Evolutionary conservation across 2,888 invertebrate genomes (phyloP), one percentile per base, ranked within the genome.

Genomic region (Nymphalis polychloros): DNA sequence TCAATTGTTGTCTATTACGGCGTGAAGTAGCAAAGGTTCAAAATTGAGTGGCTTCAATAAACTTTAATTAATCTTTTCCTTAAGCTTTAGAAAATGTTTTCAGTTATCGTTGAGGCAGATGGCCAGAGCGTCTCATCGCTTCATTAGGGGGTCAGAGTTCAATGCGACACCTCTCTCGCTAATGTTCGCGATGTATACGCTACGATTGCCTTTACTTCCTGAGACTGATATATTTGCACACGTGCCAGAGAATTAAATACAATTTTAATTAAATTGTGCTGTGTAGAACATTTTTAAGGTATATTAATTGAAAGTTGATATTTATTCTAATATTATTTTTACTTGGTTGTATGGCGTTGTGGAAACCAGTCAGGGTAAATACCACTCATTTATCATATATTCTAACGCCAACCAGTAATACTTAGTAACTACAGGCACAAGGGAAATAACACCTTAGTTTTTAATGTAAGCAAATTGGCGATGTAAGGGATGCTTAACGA

Each of bases 91-190:
- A 41, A 41, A 41, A 17, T 57, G 57, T 57, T 57, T 57, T 57
- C 27, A 55, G 31, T 57, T 57, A 57, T 55, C 55, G 55, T 31
- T n/a, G 46, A 35, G 52, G 47, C 61, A 23, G 61, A 66, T 66
- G 53, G 17, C 13, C 13, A 49, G 49, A 64, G 71, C 19, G 10
- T 68, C 77, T 78, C 81, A 83, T 84, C 82, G 84, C 84, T 87
- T 86, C 85, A 86, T 86, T 86, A 87, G 81, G 72, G 64, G 73
- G 76, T 76, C 78, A 79, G 79, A 75, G 78, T 78, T 78, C 76
- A 76, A 73, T 70, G 81, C 84, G 81, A 89, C 90, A 86, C 89
- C 55, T 31, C 87, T 89, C 79, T 85, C 84, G 88, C 85, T 88
- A 89, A 88, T 86, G 88, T 80, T 71, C 67, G 81, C 76, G 89